Percentiles rank a stretch among this genome's conserved stretches.
Conservation (phyloP, 2,888 invertebrate species). For the Phyllotreta cruciferae region DNA sequence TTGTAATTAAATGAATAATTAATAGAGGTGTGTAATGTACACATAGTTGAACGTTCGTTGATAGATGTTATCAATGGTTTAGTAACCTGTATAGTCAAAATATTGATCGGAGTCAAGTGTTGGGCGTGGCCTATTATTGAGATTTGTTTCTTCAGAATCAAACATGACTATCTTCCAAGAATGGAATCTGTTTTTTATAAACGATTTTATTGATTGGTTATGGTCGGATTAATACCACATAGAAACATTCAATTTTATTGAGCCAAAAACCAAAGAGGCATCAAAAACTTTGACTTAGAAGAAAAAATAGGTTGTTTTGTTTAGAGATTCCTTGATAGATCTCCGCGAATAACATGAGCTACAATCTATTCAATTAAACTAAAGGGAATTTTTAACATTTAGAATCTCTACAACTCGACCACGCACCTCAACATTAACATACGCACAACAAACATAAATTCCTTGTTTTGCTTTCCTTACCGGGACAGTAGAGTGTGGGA, state of each 20-base stretch:
- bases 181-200: neutral
- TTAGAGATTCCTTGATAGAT: too few species aligned
- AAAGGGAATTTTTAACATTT: too few species aligned
- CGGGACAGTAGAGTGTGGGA: slow-evolving; percentile 55
- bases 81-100: slow-evolving; percentile 53
- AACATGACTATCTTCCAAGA: neutral
- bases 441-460: slow-evolving; percentile 4
- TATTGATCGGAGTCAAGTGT: slow-evolving; percentile 50
- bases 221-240: neutral
- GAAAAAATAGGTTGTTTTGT: too few species aligned
- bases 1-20: slow-evolving; percentile 16
- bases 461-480: slow-evolving; percentile 48
- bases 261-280: neutral
- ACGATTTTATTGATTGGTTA: neutral
- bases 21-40: slow-evolving; percentile 5
- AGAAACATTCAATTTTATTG: neutral
- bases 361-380: too few species aligned
- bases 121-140: slow-evolving; percentile 53
- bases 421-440: too few species aligned
- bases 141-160: slow-evolving; percentile 43
- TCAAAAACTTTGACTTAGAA: neutral
- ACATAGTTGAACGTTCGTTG: slow-evolving; percentile 30
- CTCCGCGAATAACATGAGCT: too few species aligned
- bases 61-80: slow-evolving; percentile 42
- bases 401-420: too few species aligned